Percentiles rank a stretch among this genome's conserved stretches.
Evolutionary conservation across 2,113 vertebrate genomes (phyloP).

Genomic region (Martes martes): DNA sequence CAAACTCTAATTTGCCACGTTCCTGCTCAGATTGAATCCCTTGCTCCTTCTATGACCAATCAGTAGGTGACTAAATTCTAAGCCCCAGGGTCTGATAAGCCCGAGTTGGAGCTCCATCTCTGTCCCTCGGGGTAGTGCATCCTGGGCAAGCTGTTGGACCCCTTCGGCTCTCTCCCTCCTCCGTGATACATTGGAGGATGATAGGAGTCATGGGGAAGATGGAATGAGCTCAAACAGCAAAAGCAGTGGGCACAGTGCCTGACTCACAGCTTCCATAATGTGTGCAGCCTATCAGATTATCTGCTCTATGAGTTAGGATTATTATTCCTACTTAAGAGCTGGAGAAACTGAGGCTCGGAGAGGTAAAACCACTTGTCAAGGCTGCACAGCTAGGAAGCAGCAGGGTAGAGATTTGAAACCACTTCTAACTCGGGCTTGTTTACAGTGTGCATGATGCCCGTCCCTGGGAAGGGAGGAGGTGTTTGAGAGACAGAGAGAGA

Average conservation of each 20-base stretch:
- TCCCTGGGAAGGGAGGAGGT: background rate
- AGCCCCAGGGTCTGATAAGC: background rate
- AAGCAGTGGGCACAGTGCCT: fast-evolving
- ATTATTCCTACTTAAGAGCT: background rate
- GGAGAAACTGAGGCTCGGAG: background rate
- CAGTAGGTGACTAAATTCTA: too few relatives aligned
- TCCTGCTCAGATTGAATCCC: background rate
- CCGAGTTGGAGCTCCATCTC: background rate
- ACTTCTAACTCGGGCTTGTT: background rate
- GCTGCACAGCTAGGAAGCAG: too few relatives aligned
- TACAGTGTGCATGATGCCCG: fast-evolving
- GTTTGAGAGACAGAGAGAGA: background rate
- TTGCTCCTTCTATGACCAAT: background rate
- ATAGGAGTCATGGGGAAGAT: background rate
- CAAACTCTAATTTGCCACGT: fast-evolving
- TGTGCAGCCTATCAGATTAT: background rate
- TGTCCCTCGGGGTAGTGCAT: fast-evolving
- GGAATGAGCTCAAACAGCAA: fast-evolving
- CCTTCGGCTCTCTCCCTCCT: background rate
- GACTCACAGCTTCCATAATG: fast-evolving
- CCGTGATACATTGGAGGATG: fast-evolving
- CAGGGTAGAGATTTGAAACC: background rate
- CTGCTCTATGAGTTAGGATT: background rate
- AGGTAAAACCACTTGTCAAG: background rate
- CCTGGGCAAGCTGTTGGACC: background rate